These are phyloP conservation scores for Corbicula japonica DNA, from an alignment of 2,888 invertebrate species.

Conservation along the genomic window DNA sequence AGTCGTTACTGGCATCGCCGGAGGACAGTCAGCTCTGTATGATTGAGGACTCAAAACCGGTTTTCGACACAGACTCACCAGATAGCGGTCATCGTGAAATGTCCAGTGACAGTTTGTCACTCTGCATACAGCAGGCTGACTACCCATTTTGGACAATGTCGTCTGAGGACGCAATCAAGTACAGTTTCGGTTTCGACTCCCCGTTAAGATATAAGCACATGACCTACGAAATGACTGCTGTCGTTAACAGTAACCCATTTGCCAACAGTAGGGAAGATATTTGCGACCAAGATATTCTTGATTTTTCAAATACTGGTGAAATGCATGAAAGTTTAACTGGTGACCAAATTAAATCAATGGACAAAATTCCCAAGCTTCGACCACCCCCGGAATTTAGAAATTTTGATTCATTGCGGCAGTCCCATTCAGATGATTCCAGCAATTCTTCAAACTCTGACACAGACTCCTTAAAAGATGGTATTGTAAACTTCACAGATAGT, in stretches of 20 bases:
- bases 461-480: constrained; percentile 64
- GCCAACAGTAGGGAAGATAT: constrained; percentile 64
- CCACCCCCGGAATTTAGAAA: constrained; percentile 80
- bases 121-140: constrained; percentile 69
- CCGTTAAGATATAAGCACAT: constrained; percentile 65
- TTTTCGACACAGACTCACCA: constrained; percentile 84
- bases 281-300: constrained; percentile 59
- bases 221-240: constrained; percentile 67
- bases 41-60: constrained; percentile 76
- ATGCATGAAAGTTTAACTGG: constrained; percentile 70
- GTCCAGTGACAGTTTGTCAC: constrained; percentile 82
- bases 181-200: constrained; percentile 65
- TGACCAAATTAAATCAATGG: constrained; percentile 67
- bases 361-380: constrained; percentile 75
- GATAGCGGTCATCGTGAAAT: constrained; percentile 86
- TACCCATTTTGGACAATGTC: constrained; percentile 73
- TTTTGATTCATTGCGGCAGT: constrained; percentile 67
- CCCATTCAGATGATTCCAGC: constrained; percentile 71
- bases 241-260: constrained; percentile 75
- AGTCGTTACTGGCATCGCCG: constrained; percentile 60
- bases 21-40: constrained; percentile 45
- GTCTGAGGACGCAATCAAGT: constrained; percentile 62
- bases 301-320: constrained; percentile 64
- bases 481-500: constrained; percentile 72
- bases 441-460: constrained; percentile 66